These are phyloP conservation scores for Heliconius hortense DNA, from an alignment of 2,888 invertebrate species.

Conservation along the genomic window DNA sequence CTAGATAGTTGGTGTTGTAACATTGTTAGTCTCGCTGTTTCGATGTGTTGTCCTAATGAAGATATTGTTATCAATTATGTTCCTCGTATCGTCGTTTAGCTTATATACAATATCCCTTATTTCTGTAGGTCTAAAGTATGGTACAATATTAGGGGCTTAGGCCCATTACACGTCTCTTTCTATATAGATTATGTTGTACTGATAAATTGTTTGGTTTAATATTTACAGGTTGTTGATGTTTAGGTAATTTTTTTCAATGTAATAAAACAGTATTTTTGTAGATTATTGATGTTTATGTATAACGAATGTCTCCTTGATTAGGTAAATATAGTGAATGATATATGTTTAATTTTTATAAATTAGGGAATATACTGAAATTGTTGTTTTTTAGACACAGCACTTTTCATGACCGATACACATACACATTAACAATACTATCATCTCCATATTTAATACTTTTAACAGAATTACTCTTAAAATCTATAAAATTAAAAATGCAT, in stretches of 20 bases:
- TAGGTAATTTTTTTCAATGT: constrained; percentile 73
- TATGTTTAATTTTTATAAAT: constrained; percentile 44
- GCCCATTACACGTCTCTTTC: constrained; percentile 57
- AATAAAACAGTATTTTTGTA: constrained; percentile 48
- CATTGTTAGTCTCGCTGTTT: constrained; percentile 60
- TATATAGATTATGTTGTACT: constrained; percentile 63
- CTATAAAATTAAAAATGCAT: constrained; percentile 46
- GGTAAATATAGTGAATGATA: constrained; percentile 61
- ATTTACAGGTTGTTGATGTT: constrained; percentile 79
- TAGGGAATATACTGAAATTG: constrained; percentile 43
- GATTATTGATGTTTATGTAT: constrained; percentile 42
- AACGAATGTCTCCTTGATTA: constrained; percentile 41
- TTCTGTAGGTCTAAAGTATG: constrained; percentile 41
- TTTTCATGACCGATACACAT: constrained; percentile 62
- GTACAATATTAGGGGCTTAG: constrained; percentile 50
- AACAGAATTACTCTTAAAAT: constrained; percentile 44
- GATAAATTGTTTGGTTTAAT: constrained; percentile 71
- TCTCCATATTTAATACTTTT: constrained; percentile 47
- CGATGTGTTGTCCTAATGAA: constrained; percentile 48
- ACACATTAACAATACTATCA: constrained; percentile 68
- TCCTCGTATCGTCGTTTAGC: constrained; percentile 55
- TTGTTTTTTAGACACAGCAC: constrained; percentile 61
- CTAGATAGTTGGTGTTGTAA: constrained; percentile 78
- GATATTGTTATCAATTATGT: constrained; percentile 43
- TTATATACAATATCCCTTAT: constrained; percentile 44